Conservation (phyloP, 2,888 invertebrate genomes). For the Hypomecis punctinalis region DNA sequence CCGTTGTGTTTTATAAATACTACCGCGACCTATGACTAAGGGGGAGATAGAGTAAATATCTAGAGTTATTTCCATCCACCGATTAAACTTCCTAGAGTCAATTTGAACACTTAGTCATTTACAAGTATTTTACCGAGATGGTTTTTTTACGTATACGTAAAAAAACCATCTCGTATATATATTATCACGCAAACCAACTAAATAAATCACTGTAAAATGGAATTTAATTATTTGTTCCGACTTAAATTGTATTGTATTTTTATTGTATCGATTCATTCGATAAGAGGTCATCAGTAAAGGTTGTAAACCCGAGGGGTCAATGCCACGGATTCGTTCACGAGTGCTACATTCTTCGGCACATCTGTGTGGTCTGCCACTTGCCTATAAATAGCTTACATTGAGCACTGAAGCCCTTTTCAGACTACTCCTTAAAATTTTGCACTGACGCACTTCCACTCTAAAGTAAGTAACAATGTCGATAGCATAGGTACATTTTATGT, state of each 20-base stretch:
- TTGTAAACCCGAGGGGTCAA: conserved; percentile 28
- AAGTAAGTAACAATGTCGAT: no score
- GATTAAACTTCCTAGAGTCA: no score
- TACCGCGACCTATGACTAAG: no score
- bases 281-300: conserved; percentile 24
- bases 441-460: background rate
- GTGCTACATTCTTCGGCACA: conserved; percentile 34
- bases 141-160: no score
- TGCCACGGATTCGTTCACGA: conserved; percentile 24
- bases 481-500: no score
- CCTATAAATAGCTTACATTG: conserved; percentile 30
- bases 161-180: no score
- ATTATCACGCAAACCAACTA: no score
- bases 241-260: conserved; percentile 3
- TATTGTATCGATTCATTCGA: conserved; percentile 13
- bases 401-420: conserved; percentile 16
- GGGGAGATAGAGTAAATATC: no score
- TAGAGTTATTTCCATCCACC: no score
- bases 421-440: background rate
- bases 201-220: background rate
- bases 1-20: no score
- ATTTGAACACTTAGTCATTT: no score
- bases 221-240: background rate
- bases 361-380: conserved; percentile 31
- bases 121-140: no score